phyloP scores from a whole-genome alignment of 2,113 vertebrate genomes.

The Sinocyclocheilus grahami region DNA sequence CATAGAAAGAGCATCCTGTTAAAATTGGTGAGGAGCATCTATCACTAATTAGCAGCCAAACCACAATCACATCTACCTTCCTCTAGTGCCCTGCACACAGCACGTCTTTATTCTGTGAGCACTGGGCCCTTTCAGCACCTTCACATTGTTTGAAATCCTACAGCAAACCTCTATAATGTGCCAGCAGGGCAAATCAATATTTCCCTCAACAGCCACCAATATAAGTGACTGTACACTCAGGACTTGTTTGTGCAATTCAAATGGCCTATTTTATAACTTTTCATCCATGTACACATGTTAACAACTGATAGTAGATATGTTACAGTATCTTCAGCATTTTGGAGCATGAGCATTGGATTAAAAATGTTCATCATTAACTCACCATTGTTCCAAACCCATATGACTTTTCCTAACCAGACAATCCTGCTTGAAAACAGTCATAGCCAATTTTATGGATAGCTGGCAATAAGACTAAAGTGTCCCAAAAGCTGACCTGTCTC shows the following conservation, averaged over 20 bases:
- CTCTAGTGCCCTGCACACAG: neutral
- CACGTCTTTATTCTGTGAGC: neutral
- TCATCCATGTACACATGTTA: neutral
- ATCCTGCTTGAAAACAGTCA: neutral
- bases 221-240: neutral
- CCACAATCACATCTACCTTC: neutral
- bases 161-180: neutral
- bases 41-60: neutral
- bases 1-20: neutral
- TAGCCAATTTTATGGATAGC: neutral
- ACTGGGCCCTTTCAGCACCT: neutral
- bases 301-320: neutral
- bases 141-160: neutral
- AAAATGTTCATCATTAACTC: too few species aligned
- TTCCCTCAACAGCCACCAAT: neutral
- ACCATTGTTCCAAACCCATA: neutral
- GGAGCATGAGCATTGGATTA: neutral
- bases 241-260: neutral
- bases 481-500: neutral
- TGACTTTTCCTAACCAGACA: neutral
- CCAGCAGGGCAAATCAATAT: neutral
- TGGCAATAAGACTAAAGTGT: neutral
- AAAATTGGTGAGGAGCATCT: neutral
- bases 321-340: neutral
- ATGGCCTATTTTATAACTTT: neutral